Percentiles rank a stretch among this genome's conserved stretches.
phyloP scores from a whole-genome alignment of 2,797 vertebrate species.

The Catostomus latipinnis region DNA sequence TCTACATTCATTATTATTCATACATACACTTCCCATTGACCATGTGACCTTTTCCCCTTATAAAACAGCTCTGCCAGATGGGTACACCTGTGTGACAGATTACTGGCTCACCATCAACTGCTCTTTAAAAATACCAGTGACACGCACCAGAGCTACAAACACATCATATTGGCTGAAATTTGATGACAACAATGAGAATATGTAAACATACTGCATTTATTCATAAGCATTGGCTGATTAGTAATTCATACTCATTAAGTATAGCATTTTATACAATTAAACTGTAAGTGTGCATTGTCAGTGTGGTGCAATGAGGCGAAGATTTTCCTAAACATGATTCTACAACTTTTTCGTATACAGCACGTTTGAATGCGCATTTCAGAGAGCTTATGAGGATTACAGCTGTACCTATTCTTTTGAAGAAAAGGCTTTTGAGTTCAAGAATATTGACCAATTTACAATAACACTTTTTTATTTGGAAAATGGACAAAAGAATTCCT shows the following conservation, averaged over 20 bases:
- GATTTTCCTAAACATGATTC: background rate
- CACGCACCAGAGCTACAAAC: background rate
- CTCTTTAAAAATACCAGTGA: conserved; percentile 54
- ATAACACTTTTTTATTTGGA: conserved; percentile 44
- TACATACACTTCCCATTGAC: background rate
- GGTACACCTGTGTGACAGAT: conserved; percentile 58
- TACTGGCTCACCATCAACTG: conserved; percentile 62
- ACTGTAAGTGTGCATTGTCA: background rate
- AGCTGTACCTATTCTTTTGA: conserved; percentile 37
- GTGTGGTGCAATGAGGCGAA: background rate
- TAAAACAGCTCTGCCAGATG: conserved; percentile 47
- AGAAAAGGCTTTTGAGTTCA: accelerated
- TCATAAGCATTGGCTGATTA: background rate
- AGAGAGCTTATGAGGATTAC: conserved; percentile 36
- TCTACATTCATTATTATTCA: background rate
- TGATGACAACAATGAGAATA: accelerated
- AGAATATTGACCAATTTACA: accelerated
- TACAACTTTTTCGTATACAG: conserved; percentile 27
- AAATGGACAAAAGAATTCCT: accelerated
- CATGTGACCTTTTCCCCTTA: background rate
- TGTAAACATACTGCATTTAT: background rate
- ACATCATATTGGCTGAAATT: conserved; percentile 61
- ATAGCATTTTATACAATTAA: too few relatives aligned
- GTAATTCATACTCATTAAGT: background rate
- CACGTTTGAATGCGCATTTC: conserved; percentile 55